Conservation (phyloP, 1,140 invertebrate genomes). For the Macrobrachium rosenbergii region DNA sequence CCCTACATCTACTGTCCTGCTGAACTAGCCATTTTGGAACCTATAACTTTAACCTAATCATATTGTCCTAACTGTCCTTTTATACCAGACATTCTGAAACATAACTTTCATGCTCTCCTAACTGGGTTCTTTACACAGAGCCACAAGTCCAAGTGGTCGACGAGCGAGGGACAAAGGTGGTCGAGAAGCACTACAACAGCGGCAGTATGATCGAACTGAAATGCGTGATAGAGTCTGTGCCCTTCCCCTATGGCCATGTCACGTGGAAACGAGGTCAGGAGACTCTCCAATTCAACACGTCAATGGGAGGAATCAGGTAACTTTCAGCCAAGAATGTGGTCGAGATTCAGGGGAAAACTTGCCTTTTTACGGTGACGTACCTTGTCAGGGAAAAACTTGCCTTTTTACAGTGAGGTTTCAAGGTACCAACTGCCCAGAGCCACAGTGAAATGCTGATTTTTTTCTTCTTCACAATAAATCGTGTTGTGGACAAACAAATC, state of each 20-base stretch:
- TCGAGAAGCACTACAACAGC: constrained; percentile 58
- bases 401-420: no score
- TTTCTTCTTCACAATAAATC: no score
- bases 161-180: constrained; percentile 41
- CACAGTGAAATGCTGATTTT: no score
- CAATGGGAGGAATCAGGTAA: constrained; percentile 42
- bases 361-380: background rate
- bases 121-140: background rate
- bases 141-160: constrained; percentile 43
- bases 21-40: no score
- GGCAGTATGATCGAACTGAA: constrained; percentile 46
- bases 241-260: constrained; percentile 47
- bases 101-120: no score
- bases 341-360: background rate
- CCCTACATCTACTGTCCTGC: no score
- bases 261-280: constrained; percentile 30
- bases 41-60: no score
- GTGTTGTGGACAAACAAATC: no score
- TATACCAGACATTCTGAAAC: no score
- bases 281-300: constrained; percentile 37
- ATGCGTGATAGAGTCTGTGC: constrained; percentile 32
- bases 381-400: background rate
- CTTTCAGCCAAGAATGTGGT: background rate
- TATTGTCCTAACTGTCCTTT: no score
- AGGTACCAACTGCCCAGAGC: no score